These are phyloP conservation scores for Andrena minutula DNA, from an alignment of 2,888 invertebrate genomes.

Conservation along the genomic window DNA sequence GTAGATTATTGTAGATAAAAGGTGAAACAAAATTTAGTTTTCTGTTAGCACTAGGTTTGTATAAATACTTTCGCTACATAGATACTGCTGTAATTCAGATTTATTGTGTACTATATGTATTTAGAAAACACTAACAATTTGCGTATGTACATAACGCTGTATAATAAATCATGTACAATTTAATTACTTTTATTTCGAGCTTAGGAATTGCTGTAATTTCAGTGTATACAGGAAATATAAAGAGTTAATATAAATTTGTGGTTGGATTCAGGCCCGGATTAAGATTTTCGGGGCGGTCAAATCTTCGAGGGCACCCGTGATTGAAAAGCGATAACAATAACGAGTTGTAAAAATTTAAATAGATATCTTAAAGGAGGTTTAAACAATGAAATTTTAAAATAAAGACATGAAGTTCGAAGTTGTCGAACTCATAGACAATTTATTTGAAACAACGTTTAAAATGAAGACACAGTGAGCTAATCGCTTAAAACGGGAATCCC, in stretches of 20 bases:
- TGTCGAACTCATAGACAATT: too few relatives aligned
- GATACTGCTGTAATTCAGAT: not conserved
- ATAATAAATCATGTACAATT: slow-evolving; percentile 11
- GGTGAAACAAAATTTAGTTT: slow-evolving; percentile 8
- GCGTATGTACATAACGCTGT: slow-evolving; percentile 32
- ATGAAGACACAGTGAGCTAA: too few relatives aligned
- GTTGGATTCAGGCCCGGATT: too few relatives aligned
- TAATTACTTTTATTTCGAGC: slow-evolving; percentile 21
- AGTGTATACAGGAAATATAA: slow-evolving; percentile 1
- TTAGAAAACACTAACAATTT: slow-evolving; percentile 27
- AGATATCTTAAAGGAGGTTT: too few relatives aligned
- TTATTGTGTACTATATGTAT: slow-evolving; percentile 42
- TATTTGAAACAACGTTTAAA: too few relatives aligned
- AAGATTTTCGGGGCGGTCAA: too few relatives aligned
- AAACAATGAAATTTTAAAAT: too few relatives aligned
- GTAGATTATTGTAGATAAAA: slow-evolving; percentile 7
- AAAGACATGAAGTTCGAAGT: too few relatives aligned
- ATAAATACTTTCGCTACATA: slow-evolving; percentile 24
- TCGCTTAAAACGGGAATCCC: too few relatives aligned
- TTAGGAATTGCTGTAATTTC: slow-evolving; percentile 25
- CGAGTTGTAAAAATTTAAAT: too few relatives aligned
- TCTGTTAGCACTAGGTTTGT: slow-evolving; percentile 26
- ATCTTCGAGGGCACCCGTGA: too few relatives aligned
- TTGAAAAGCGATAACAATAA: too few relatives aligned
- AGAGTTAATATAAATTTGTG: not conserved